A percentile compares a stretch with the other conserved stretches of the same genome.
Evolutionary conservation across 2,797 vertebrate species (phyloP).

Genomic region (Neosalanx taihuensis): DNA sequence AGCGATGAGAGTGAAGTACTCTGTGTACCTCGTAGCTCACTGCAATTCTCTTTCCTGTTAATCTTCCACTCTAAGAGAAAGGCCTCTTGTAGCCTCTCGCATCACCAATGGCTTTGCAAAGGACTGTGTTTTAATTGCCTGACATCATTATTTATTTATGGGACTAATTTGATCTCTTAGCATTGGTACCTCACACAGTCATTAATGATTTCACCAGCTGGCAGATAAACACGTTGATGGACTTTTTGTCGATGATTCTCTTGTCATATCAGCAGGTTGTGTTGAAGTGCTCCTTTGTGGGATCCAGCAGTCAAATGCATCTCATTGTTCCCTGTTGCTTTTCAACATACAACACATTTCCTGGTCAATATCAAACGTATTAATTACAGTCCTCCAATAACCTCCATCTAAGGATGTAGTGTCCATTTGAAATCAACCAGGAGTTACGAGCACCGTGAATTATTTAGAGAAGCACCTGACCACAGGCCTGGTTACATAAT

Average conservation of each 20-base stretch:
- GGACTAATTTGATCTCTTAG: not conserved
- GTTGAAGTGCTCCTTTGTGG: not conserved
- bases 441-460: too few species aligned
- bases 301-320: not conserved
- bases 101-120: conserved; percentile 15
- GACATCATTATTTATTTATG: not conserved
- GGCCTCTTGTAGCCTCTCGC: conserved; percentile 27
- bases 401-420: not conserved
- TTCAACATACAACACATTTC: not conserved
- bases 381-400: not conserved
- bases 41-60: conserved; percentile 61
- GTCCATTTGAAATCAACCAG: not conserved
- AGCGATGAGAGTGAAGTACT: conserved; percentile 55
- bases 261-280: not conserved
- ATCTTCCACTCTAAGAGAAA: conserved; percentile 44
- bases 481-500: too few species aligned
- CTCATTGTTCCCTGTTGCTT: not conserved
- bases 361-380: not conserved
- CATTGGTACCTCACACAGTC: too few species aligned
- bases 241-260: not conserved
- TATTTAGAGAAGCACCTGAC: too few species aligned
- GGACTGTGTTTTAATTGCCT: conserved; percentile 56
- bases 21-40: conserved; percentile 48
- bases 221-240: not conserved
- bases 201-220: not conserved